A percentile compares a stretch with the other conserved stretches of the same genome.
Conservation (phyloP, 1,140 invertebrate species). For the Microplitis demolitor region DNA sequence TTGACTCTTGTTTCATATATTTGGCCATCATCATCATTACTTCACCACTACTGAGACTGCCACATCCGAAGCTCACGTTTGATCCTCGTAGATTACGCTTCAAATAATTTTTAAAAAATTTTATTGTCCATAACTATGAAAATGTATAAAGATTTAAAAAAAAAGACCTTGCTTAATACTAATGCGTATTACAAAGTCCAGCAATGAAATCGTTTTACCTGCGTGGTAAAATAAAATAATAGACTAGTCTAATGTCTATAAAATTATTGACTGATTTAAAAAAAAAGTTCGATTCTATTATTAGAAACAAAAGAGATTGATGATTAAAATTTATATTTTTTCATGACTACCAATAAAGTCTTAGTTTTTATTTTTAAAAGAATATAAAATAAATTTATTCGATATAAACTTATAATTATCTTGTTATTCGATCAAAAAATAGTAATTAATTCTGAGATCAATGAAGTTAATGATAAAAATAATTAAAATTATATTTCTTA, state of each 20-base stretch:
- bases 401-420: no score
- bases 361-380: no score
- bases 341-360: no score
- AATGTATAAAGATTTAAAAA: no score
- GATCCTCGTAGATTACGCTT: slow-evolving; percentile 54
- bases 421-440: neutral
- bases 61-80: slow-evolving; percentile 46
- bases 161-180: no score
- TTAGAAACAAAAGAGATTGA: no score
- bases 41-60: slow-evolving; percentile 47
- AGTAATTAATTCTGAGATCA: neutral
- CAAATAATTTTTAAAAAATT: slow-evolving; percentile 17
- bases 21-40: slow-evolving; percentile 59
- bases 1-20: slow-evolving; percentile 59
- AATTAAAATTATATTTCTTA: no score
- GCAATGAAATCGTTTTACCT: neutral
- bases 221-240: no score
- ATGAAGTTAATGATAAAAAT: neutral
- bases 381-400: no score
- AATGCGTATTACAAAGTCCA: no score
- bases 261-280: neutral
- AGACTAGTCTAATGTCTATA: neutral
- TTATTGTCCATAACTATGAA: neutral
- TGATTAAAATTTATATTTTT: no score
- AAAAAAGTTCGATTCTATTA: no score